phyloP scores from a whole-genome alignment of 1,140 invertebrate species.

The Trinorchestia longiramus region DNA sequence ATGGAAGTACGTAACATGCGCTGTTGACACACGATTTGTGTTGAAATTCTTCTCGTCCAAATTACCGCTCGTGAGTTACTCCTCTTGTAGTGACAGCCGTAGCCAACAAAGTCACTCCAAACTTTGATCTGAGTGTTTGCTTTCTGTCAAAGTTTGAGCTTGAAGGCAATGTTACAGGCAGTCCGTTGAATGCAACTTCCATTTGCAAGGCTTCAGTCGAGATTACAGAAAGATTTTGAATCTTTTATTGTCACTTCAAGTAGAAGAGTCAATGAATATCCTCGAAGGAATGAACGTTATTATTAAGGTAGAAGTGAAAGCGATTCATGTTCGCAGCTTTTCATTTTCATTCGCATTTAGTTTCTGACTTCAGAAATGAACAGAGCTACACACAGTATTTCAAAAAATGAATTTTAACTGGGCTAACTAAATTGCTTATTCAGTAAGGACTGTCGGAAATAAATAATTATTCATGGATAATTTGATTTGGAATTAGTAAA shows the following conservation, averaged over 20 bases:
- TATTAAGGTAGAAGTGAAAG: not conserved
- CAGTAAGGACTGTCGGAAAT: too few relatives aligned
- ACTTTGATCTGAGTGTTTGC: not conserved
- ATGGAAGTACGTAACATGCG: too few relatives aligned
- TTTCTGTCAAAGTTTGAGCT: not conserved
- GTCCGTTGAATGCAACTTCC: not conserved
- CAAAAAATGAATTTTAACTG: too few relatives aligned
- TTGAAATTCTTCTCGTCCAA: not conserved
- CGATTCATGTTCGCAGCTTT: not conserved
- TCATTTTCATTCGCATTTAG: not conserved
- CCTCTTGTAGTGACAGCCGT: not conserved
- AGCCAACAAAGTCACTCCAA: not conserved
- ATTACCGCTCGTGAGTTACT: not conserved
- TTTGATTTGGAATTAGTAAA: too few relatives aligned
- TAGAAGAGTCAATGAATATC: not conserved
- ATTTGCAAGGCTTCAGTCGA: not conserved
- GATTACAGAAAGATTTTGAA: not conserved
- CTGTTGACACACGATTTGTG: too few relatives aligned
- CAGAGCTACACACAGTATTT: too few relatives aligned
- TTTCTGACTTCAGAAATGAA: not conserved
- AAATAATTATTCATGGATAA: too few relatives aligned
- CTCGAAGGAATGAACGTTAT: not conserved
- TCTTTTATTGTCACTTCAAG: not conserved
- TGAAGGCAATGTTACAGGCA: not conserved
- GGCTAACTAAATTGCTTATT: too few relatives aligned